Base-by-base conservation (phyloP, 2,113 vertebrate genomes). In the Pagrus major region DNA sequence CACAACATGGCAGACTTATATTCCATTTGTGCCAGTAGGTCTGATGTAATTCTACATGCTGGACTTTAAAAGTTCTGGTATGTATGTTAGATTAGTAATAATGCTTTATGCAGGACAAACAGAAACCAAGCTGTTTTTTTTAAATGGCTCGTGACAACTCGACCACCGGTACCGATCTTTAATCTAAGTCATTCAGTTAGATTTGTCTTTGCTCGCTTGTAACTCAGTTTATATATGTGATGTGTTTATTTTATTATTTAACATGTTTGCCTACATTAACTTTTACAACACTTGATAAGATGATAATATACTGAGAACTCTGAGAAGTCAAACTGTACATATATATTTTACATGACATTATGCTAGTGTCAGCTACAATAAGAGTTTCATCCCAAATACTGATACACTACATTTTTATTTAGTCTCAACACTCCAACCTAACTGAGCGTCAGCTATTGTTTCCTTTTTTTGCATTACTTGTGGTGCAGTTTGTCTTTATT, bases 301-400 rank as follows among this genome's bases (percentile, higher is more conserved):
- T 31, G 6, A 44, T 25, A n/a, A 61, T 27, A 59, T 47, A 49
- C 25, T 61, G 29, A 18, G 12, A 39, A 55, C 44, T 52, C 18
- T 49, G 20, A 0, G n/a, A 49, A 44, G 41, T 58, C 35, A 37
- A 12, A 33, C 35, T 47, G 44, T 72, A 41, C 23, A 23, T 7
- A n/a, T 76, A 23, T 42, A n/a, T 55, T 18, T 67, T 33, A 51
- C 41, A 55, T 33, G 5, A 14, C 1, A 77, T 47, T 29, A n/a
- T 2, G 8, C n/a, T 49, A 25, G 31, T 27, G 12, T 35, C 39
- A 31, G 61, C 42, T 67, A 72, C 27, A 56, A n/a, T 39, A 61
- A 35, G 27, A 15, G 39, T 78, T 47, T 66, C 11, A 68, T 5
- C 69, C 21, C 58, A 59, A 52, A 71, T 66, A 2, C 6, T 58